A percentile compares a stretch with the other conserved stretches of the same genome.
Evolutionary conservation across 1,140 invertebrate species (phyloP).

Genomic region (Callitettix versicolor): DNA sequence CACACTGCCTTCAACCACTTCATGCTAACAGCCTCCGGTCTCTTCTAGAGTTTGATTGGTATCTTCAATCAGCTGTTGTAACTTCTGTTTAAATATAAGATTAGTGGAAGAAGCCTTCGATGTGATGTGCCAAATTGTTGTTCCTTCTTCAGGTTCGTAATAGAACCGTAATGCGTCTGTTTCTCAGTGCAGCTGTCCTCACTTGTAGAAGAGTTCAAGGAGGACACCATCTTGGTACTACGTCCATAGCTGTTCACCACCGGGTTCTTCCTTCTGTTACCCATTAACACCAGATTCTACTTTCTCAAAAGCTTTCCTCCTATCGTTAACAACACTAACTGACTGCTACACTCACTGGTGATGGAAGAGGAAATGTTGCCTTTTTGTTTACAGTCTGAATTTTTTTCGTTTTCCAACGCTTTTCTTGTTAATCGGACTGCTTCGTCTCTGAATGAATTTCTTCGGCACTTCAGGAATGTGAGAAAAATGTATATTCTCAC

Average conservation of each 20-base stretch:
- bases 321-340: slow-evolving; percentile 44
- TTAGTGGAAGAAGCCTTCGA: slow-evolving; percentile 50
- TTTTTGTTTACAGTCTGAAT: background rate
- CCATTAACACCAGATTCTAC: slow-evolving; percentile 28
- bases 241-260: background rate
- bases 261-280: background rate
- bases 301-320: slow-evolving; percentile 50
- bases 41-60: slow-evolving; percentile 48
- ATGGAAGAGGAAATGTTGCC: slow-evolving; percentile 21
- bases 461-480: too few species aligned
- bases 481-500: too few species aligned
- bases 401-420: background rate
- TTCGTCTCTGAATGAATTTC: too few species aligned
- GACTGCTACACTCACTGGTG: slow-evolving; percentile 22
- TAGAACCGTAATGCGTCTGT: slow-evolving; percentile 33
- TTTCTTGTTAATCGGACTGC: too few species aligned
- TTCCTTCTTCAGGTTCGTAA: slow-evolving; percentile 34
- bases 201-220: slow-evolving; percentile 38
- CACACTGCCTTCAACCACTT: slow-evolving; percentile 57
- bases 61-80: slow-evolving; percentile 51
- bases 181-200: slow-evolving; percentile 33
- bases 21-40: slow-evolving; percentile 33
- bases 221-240: slow-evolving; percentile 35
- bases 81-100: slow-evolving; percentile 48
- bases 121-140: slow-evolving; percentile 50